Evolutionary conservation across 2,797 vertebrate genomes (phyloP), one percentile per base, ranked within the genome.

Genomic region (Falco concolor): DNA sequence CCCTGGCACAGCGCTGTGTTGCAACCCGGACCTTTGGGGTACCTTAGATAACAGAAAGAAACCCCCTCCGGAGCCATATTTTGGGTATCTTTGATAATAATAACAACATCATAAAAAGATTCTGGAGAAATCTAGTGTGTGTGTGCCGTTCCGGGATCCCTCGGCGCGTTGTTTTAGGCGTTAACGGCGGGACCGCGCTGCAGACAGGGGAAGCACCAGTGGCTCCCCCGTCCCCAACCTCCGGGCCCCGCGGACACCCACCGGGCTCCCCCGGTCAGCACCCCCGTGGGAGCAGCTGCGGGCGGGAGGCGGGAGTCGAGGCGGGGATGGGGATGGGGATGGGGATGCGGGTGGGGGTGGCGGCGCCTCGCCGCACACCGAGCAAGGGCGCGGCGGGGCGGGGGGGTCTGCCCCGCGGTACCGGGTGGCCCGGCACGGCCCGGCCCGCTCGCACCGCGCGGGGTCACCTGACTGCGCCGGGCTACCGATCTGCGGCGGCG

Each of bases 391-490:
- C 12, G 25, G 60, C 25, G 3, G 60, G 38, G 91, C 38, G 38
- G 38, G 11, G 38, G 38, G 12, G 92, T 97, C 90, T 86, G 77
- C 94, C 96, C 95, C 93, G 54, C 77, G 92, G 77, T 80, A 90
- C 57, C 25, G 84, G 91, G 91, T 54, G 79, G 87, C 74, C 34
- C 42, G 57, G 97, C n/a, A 36, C 36, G 36, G 10, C 36, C 36
- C 36, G 36, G 36, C 36, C 36, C 36, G 36, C 36, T 36, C 34
- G 49, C 42, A 95, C 89, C 69, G 95, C 84, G 32, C 96, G 93
- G 97, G 93, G 97, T 98, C 98, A 99, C 97, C 97, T 98, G 98
- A 98, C 98, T 96, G 67, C 52, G 72, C 91, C 91, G 91, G 93
- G 90, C 91, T 63, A 87, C 82, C 80, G 92, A 87, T 95, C 97